A percentile compares a stretch with the other conserved stretches of the same genome.
These are phyloP conservation scores for Vanessa atalanta DNA, from an alignment of 1,140 invertebrate genomes.

Conservation along the genomic window DNA sequence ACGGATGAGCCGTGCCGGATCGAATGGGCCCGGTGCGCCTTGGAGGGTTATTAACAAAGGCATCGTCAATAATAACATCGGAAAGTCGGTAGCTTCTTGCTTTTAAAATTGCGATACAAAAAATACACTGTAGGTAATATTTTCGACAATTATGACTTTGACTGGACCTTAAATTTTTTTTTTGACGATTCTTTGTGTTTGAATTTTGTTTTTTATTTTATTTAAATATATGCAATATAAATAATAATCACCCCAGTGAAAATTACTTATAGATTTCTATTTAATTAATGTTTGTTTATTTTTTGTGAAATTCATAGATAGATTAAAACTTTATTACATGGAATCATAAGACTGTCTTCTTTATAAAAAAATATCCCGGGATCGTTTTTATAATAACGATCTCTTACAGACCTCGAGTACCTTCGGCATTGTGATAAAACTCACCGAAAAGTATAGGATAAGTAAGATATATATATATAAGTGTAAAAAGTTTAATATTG, in stretches of 20 bases:
- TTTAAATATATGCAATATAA: background rate
- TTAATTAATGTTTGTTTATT: too few species aligned
- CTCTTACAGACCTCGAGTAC: too few species aligned
- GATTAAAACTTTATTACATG: too few species aligned
- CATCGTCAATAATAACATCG: conserved; percentile 70
- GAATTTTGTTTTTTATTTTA: background rate
- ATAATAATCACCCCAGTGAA: background rate
- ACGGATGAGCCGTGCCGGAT: conserved; percentile 53
- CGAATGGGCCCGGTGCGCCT: conserved; percentile 60
- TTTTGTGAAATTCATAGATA: too few species aligned
- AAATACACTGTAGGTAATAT: conserved; percentile 55
- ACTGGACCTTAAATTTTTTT: conserved; percentile 5
- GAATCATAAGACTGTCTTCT: too few species aligned
- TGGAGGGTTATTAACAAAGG: conserved; percentile 68
- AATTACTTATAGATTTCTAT: background rate
- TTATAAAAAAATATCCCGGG: too few species aligned
- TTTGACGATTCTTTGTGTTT: background rate
- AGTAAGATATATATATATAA: too few species aligned
- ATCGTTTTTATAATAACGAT: too few species aligned
- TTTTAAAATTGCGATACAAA: conserved; percentile 59
- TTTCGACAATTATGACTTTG: conserved; percentile 34
- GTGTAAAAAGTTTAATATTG: too few species aligned
- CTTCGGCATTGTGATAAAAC: too few species aligned
- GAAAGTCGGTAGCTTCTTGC: conserved; percentile 77
- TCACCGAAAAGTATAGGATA: too few species aligned